A percentile compares a stretch with the other conserved stretches of the same genome.
Conservation (phyloP, 2,797 vertebrate genomes). For the Nannoperca obscura region DNA sequence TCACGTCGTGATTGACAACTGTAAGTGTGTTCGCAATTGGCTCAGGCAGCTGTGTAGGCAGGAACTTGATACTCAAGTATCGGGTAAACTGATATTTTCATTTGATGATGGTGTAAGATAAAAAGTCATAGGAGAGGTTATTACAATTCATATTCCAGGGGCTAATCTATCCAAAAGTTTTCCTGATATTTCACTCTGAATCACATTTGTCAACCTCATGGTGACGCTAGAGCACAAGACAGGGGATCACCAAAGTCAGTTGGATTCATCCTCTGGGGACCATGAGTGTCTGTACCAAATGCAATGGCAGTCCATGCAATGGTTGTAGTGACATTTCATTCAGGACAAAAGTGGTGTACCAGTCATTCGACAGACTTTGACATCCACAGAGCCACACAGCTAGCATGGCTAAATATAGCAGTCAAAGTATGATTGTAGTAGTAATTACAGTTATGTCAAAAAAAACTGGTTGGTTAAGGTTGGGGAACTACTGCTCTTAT, state of each 20-base stretch:
- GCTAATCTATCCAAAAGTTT: too few relatives aligned
- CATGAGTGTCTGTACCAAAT: neutral
- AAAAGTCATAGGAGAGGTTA: neutral
- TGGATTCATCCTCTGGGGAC: neutral
- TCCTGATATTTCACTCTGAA: neutral
- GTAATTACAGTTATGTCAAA: neutral
- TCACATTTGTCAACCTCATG: neutral
- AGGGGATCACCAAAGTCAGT: neutral
- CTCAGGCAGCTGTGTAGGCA: too few relatives aligned
- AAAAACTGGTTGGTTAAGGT: neutral
- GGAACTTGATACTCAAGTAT: neutral
- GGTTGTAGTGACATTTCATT: neutral
- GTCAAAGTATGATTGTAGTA: neutral
- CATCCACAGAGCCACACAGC: neutral
- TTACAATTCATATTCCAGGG: neutral
- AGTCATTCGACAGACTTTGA: neutral
- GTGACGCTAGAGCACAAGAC: neutral
- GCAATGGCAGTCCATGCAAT: neutral
- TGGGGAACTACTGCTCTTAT: neutral
- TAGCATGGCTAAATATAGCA: neutral
- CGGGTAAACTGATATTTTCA: neutral
- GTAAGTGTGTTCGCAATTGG: too few relatives aligned
- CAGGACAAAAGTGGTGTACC: neutral
- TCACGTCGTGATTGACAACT: too few relatives aligned
- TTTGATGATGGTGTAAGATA: neutral